Conservation (phyloP, 1,140 invertebrate species). For the Drosophila neocordata region DNA sequence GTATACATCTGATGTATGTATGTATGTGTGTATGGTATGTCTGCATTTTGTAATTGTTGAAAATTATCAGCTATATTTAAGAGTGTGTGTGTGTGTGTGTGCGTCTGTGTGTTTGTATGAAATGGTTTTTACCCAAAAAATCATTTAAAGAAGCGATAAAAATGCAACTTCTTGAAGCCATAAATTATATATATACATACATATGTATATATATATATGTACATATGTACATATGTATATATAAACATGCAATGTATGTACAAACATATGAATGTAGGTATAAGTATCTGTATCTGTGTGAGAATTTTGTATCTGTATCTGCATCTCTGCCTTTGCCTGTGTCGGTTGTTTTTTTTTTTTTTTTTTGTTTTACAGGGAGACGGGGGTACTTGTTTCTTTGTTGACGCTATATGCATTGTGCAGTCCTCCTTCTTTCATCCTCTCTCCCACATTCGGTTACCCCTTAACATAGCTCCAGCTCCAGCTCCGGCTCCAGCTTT, state of each 20-base stretch:
- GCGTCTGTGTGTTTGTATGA: not conserved
- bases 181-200: not conserved
- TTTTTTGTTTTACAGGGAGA: not conserved
- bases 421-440: not conserved
- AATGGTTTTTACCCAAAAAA: constrained; percentile 32
- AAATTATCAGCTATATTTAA: constrained; percentile 27
- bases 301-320: not conserved
- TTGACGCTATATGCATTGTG: constrained; percentile 17
- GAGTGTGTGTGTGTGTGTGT: not conserved
- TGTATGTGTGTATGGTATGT: constrained; percentile 4
- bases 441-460: not conserved
- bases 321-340: not conserved
- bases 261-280: not conserved
- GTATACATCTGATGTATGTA: constrained; percentile 24
- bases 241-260: not conserved
- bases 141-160: constrained; percentile 59
- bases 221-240: too few species aligned
- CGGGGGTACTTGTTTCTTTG: constrained; percentile 17
- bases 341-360: constrained; percentile 11
- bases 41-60: constrained; percentile 43
- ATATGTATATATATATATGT: too few species aligned
- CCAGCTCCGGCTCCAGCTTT: constrained; percentile 37
- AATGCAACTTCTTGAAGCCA: constrained; percentile 21
- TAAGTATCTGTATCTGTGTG: constrained; percentile 14
- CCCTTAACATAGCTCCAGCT: not conserved